These are phyloP conservation scores for Ellobium chinense DNA, from an alignment of 2,888 invertebrate species.

Conservation along the genomic window DNA sequence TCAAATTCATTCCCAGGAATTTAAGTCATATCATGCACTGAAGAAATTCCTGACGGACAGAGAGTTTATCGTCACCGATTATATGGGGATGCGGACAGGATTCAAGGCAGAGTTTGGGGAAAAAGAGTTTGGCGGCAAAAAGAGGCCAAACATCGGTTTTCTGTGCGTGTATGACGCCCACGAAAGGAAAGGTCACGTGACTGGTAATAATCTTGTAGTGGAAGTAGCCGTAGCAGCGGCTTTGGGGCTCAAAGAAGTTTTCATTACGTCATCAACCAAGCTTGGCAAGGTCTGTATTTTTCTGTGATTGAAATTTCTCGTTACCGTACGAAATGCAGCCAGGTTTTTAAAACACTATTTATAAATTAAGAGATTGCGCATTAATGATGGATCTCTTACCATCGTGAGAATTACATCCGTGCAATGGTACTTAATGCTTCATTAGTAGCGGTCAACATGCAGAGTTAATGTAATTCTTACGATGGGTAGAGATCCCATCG, in stretches of 20 bases:
- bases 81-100: constrained; percentile 13
- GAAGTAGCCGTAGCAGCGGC: constrained; percentile 29
- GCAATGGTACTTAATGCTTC: too few species aligned
- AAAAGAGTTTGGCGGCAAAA: background rate
- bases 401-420: too few species aligned
- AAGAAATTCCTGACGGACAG: constrained; percentile 19
- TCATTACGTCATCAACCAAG: constrained; percentile 8
- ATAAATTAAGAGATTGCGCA: too few species aligned
- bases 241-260: constrained; percentile 9
- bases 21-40: constrained; percentile 11
- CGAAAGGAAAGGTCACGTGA: background rate
- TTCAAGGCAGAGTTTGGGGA: constrained; percentile 39
- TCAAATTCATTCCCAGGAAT: constrained; percentile 7
- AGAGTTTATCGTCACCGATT: constrained; percentile 13
- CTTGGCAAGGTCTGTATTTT: constrained; percentile 33
- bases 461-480: too few species aligned
- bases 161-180: constrained; percentile 27
- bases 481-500: too few species aligned
- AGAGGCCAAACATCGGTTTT: constrained; percentile 31
- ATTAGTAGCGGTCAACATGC: too few species aligned
- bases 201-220: constrained; percentile 29
- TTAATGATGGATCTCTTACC: too few species aligned
- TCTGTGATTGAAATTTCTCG: too few species aligned
- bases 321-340: too few species aligned
- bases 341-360: too few species aligned